phyloP scores from a whole-genome alignment of 2,113 vertebrate species.

The Lethenteron reissneri region DNA sequence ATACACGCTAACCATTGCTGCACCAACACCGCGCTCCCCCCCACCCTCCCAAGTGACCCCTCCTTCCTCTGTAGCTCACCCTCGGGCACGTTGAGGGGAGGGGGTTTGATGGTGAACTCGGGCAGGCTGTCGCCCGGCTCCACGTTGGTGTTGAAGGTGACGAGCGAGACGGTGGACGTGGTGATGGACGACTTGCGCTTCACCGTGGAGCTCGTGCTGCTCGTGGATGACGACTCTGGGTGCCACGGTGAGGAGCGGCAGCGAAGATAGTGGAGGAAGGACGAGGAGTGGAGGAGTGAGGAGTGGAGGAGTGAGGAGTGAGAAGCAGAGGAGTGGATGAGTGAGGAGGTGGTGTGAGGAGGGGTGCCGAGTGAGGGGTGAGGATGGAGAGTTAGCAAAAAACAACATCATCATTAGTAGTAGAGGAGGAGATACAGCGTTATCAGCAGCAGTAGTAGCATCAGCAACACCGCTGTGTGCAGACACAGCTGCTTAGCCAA shows the following conservation, averaged over 20 bases:
- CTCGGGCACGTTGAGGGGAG: conserved; percentile 14
- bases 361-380: too few relatives aligned
- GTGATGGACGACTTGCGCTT: conserved; percentile 19
- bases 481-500: too few relatives aligned
- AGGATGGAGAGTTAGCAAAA: too few relatives aligned
- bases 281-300: not conserved
- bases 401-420: too few relatives aligned
- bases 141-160: conserved; percentile 17
- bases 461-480: too few relatives aligned
- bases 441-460: too few relatives aligned
- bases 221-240: conserved; percentile 13
- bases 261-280: not conserved
- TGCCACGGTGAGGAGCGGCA: conserved; percentile 11
- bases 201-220: conserved; percentile 13
- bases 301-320: not conserved
- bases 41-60: not conserved
- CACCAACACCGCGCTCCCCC: conserved; percentile 10
- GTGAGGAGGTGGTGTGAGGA: not conserved
- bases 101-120: conserved; percentile 27
- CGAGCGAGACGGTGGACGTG: conserved; percentile 21
- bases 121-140: conserved; percentile 22
- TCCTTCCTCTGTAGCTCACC: conserved; percentile 15
- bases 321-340: not conserved
- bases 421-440: too few relatives aligned
- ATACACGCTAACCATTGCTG: conserved; percentile 11